Evolutionary conservation across 1,140 invertebrate genomes (phyloP), one percentile per base, ranked within the genome.

Genomic region (Coelopa frigida): DNA sequence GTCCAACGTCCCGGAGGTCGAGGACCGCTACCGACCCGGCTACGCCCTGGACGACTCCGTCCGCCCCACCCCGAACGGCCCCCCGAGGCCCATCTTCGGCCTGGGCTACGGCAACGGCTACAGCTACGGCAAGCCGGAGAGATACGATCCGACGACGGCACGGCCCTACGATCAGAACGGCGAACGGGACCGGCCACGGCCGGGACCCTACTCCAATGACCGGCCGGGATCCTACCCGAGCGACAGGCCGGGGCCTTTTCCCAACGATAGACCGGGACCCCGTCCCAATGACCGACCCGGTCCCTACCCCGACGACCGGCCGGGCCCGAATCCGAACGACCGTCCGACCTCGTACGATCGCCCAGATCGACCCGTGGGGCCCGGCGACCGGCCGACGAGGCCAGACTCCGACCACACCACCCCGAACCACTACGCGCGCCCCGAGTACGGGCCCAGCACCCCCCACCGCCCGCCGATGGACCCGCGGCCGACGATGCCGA

Each of bases 41-140:
- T 44, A 48, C 2, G 8, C 27, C 4, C 2, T 18, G 2, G 58
- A 54, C 5, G 51, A 61, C 6, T 31, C 22, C 3, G 17, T 31
- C 20, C 10, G n/a, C 5, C 42, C 40, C 12, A 7, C 27, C 26
- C 52, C 58, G 0, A 52, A 62, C 17, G 56, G 55, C 7, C 59
- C 59, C 2, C 64, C 58, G 1, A 52, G 58, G 15, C 65, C 65
- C 6, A 55, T 68, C 2, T 68, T 68, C 27, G 65, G 65, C 0
- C 43, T 66, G 38, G 65, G 65, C 10, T 68, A 68, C 18, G 65
- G 65, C 11, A 68, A 61, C 46, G 64, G 64, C 1, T 68, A 68
- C n/a, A 68, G 65, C 39, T 68, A 68, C 47, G 65, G 65, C 1
- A 50, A 51, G 0, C 65, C 65, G 2, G 61, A 62, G 23, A 52